Evolutionary conservation across 2,888 invertebrate species (phyloP).

Genomic region (Eulithis testata): DNA sequence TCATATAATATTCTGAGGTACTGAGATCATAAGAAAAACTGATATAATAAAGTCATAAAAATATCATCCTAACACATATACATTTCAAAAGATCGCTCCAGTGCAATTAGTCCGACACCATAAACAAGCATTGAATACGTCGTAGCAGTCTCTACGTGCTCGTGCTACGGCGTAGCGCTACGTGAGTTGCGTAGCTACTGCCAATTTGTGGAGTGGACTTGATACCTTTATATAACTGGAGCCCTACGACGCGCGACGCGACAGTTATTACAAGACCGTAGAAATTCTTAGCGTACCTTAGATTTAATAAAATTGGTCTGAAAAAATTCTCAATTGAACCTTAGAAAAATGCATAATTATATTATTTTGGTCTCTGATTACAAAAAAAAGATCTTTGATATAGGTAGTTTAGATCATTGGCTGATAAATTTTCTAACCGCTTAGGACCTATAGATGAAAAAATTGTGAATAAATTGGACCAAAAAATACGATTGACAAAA

Average conservation of each 20-base stretch:
- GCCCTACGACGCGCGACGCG: neutral
- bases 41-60: neutral
- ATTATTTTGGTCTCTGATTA: too few species aligned
- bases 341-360: too few species aligned
- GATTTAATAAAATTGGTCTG: too few species aligned
- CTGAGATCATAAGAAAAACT: neutral
- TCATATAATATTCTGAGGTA: too few species aligned
- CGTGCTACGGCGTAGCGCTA: slow-evolving; percentile 17
- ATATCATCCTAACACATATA: neutral
- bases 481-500: too few species aligned
- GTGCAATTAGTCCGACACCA: slow-evolving; percentile 9
- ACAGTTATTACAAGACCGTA: neutral
- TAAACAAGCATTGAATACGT: slow-evolving; percentile 12
- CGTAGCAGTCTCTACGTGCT: slow-evolving; percentile 17
- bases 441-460: too few species aligned
- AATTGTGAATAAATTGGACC: too few species aligned
- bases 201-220: neutral
- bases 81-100: neutral
- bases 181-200: slow-evolving; percentile 20
- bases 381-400: too few species aligned
- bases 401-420: too few species aligned
- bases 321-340: too few species aligned
- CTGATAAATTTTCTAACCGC: too few species aligned
- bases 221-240: neutral
- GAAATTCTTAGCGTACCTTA: too few species aligned